phyloP scores from a whole-genome alignment of 2,888 invertebrate species.

The Alcis repandata region DNA sequence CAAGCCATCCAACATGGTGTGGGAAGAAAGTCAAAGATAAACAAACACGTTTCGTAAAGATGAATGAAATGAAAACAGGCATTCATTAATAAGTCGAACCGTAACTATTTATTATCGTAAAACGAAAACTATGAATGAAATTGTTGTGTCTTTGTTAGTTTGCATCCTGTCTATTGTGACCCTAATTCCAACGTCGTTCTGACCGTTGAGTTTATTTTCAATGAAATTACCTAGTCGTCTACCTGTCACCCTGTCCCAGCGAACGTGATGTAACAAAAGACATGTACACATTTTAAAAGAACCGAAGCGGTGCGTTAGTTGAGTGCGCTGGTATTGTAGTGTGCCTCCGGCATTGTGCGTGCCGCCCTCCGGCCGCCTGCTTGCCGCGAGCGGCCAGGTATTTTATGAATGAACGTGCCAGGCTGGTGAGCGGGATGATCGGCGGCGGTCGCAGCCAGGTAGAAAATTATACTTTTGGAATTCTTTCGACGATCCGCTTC shows the following conservation, averaged over 20 bases:
- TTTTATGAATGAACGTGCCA: constrained; percentile 87
- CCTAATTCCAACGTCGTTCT: constrained; percentile 69
- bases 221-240: constrained; percentile 69
- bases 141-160: constrained; percentile 60
- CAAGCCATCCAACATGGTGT: not conserved
- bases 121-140: constrained; percentile 69
- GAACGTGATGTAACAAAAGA: constrained; percentile 74
- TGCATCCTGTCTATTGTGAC: constrained; percentile 79
- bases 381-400: constrained; percentile 65
- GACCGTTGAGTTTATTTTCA: constrained; percentile 65
- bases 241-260: constrained; percentile 74
- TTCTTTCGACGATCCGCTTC: constrained; percentile 81
- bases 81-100: constrained; percentile 24
- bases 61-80: constrained; percentile 28
- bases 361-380: constrained; percentile 47
- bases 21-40: constrained; percentile 19
- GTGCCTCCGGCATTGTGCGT: constrained; percentile 31
- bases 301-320: constrained; percentile 67
- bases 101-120: constrained; percentile 30
- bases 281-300: constrained; percentile 68
- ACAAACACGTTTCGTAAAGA: constrained; percentile 20
- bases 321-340: constrained; percentile 58
- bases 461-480: constrained; percentile 84
- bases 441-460: constrained; percentile 81
- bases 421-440: constrained; percentile 74